These are phyloP conservation scores for Callimorpha dominula DNA, from an alignment of 2,888 invertebrate genomes.

Conservation along the genomic window DNA sequence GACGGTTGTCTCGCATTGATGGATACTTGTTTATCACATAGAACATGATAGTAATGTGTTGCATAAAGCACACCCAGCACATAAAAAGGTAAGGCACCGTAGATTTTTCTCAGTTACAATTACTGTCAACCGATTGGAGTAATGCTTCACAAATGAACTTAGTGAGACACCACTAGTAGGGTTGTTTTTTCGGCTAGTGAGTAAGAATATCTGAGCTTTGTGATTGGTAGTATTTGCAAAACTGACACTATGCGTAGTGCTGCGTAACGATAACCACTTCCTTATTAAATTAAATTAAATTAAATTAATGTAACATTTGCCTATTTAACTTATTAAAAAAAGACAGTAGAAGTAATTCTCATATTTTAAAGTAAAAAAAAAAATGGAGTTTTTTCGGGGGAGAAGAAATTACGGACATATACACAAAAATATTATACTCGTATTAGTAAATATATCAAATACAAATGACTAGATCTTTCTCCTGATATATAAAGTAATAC, in stretches of 20 bases:
- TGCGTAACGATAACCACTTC: too few relatives aligned
- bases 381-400: too few relatives aligned
- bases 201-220: too few relatives aligned
- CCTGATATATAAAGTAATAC: neutral
- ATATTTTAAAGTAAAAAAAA: too few relatives aligned
- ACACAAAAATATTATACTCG: neutral
- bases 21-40: slow-evolving; percentile 34
- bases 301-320: too few relatives aligned
- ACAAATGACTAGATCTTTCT: neutral
- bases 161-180: neutral
- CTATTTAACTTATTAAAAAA: too few relatives aligned
- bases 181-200: too few relatives aligned
- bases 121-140: neutral
- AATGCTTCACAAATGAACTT: neutral
- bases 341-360: too few relatives aligned
- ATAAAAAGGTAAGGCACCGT: neutral
- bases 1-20: slow-evolving; percentile 52
- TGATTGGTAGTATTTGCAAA: too few relatives aligned
- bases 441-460: neutral
- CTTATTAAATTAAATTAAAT: too few relatives aligned
- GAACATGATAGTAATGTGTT: neutral
- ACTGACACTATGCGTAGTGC: too few relatives aligned
- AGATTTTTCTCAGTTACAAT: neutral
- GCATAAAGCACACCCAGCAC: neutral
- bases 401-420: too few relatives aligned